Evolutionary conservation across 2,797 vertebrate species (phyloP).

Genomic region (Neopelma chrysocephalum): DNA sequence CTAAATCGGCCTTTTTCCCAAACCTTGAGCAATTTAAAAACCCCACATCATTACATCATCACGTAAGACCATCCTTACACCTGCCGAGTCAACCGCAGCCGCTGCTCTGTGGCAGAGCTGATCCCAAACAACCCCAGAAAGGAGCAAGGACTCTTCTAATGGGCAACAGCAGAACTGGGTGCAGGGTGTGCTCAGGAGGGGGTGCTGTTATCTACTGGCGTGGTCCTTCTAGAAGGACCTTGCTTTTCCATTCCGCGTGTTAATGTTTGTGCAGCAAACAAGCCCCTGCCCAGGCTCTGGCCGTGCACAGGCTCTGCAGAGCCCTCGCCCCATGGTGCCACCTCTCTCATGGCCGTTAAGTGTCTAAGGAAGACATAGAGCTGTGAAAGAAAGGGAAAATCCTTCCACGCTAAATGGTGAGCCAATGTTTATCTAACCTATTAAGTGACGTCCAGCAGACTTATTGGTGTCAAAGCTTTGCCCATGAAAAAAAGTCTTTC

Average conservation of each 20-base stretch:
- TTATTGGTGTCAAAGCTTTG: constrained; percentile 44
- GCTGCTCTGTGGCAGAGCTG: background rate
- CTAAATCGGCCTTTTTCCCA: background rate
- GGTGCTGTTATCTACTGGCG: background rate
- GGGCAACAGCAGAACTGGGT: background rate
- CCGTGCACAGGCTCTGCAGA: fast-evolving
- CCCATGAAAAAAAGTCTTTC: constrained; percentile 45
- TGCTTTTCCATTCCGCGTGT: fast-evolving
- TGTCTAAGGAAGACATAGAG: background rate
- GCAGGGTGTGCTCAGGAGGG: background rate
- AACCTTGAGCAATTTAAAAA: background rate
- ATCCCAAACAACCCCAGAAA: background rate
- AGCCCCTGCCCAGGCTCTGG: background rate
- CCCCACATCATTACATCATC: background rate
- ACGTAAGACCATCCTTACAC: background rate
- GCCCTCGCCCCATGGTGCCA: background rate
- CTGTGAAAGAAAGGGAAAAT: constrained; percentile 7
- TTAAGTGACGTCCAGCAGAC: constrained; percentile 39
- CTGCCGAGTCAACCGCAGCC: background rate
- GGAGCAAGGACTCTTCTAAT: background rate
- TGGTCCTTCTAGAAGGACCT: background rate
- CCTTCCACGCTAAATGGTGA: constrained; percentile 11
- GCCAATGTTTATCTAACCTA: constrained; percentile 51
- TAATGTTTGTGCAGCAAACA: background rate
- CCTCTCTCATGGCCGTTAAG: background rate